A percentile compares a stretch with the other conserved stretches of the same genome.
These are phyloP conservation scores for Drepana arcuata DNA, from an alignment of 1,140 invertebrate genomes.

Conservation along the genomic window DNA sequence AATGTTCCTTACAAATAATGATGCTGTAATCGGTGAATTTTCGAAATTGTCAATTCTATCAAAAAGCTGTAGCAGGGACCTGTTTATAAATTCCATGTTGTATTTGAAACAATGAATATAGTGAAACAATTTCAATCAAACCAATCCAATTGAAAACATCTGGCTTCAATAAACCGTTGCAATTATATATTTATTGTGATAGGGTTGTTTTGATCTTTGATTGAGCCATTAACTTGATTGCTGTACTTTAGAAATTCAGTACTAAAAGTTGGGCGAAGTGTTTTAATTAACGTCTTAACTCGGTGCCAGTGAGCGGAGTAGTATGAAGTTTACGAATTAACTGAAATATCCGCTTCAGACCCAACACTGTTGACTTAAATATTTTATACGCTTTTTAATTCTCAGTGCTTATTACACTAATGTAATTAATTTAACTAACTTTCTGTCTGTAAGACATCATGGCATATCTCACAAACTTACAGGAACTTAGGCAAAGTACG, in stretches of 20 bases:
- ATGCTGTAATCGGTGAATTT: too few relatives aligned
- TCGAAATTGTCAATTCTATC: too few relatives aligned
- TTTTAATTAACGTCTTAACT: constrained; percentile 65
- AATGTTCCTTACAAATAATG: too few relatives aligned
- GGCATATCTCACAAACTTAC: too few relatives aligned
- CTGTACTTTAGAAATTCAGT: constrained; percentile 62
- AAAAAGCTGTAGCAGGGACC: too few relatives aligned
- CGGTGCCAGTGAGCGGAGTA: constrained; percentile 42
- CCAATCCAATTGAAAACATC: constrained; percentile 15
- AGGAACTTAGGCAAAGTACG: too few relatives aligned
- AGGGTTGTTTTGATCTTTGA: constrained; percentile 60
- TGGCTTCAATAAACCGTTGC: constrained; percentile 21
- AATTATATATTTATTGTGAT: constrained; percentile 44
- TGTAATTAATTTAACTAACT: too few relatives aligned
- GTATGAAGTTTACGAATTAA: constrained; percentile 64
- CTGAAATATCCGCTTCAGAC: constrained; percentile 50
- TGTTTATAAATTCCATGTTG: too few relatives aligned
- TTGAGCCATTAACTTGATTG: constrained; percentile 60
- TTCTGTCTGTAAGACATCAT: too few relatives aligned
- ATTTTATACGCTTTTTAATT: constrained; percentile 21
- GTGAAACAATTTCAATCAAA: background rate
- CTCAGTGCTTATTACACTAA: too few relatives aligned
- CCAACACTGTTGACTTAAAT: constrained; percentile 41
- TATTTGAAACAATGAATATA: too few relatives aligned
- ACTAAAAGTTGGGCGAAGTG: constrained; percentile 62